These are phyloP conservation scores for Siniperca scherzeri DNA, from an alignment of 2,797 vertebrate genomes.

Conservation along the genomic window DNA sequence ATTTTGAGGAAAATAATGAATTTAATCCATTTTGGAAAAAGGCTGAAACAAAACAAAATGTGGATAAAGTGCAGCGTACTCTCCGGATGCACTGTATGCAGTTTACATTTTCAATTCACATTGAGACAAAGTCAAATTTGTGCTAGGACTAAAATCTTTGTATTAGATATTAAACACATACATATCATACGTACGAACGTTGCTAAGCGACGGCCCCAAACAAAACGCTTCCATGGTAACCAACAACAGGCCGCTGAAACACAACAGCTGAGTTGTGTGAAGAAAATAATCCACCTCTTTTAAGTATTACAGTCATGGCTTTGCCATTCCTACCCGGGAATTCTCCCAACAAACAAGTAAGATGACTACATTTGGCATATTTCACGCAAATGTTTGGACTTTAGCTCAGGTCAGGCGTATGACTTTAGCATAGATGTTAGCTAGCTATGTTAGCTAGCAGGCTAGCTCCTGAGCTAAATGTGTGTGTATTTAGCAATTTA, in stretches of 20 bases:
- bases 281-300: neutral
- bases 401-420: neutral
- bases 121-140: neutral
- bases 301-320: conserved; percentile 77
- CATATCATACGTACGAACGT: neutral
- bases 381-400: too few species aligned
- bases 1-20: too few species aligned
- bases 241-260: neutral
- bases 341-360: conserved; percentile 86
- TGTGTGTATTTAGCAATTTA: neutral
- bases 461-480: conserved; percentile 5
- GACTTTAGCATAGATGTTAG: too few species aligned
- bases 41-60: too few species aligned
- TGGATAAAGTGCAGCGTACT: too few species aligned
- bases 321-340: conserved; percentile 87
- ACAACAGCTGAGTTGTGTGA: neutral
- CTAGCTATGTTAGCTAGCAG: neutral
- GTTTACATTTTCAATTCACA: too few species aligned
- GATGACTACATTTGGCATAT: conserved; percentile 47
- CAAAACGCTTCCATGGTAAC: conserved; percentile 65
- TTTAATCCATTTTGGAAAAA: too few species aligned
- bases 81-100: too few species aligned
- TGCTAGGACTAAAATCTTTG: neutral
- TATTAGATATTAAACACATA: too few species aligned
- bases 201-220: conserved; percentile 61